These are phyloP conservation scores for Charaxes varanes DNA, from an alignment of 1,140 invertebrate genomes.

Conservation along the genomic window DNA sequence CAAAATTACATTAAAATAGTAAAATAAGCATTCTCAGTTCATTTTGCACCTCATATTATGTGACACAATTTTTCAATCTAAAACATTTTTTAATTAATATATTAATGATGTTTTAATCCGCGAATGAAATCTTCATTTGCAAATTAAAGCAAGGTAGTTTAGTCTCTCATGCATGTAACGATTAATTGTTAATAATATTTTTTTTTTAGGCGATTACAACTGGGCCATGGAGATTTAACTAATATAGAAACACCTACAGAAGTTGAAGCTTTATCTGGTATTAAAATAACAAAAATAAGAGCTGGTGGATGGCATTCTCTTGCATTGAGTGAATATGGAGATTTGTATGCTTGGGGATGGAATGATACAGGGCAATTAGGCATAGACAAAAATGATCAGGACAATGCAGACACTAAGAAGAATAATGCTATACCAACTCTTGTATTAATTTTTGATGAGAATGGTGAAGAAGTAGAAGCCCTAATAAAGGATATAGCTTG, in stretches of 20 bases:
- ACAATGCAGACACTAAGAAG: slow-evolving; percentile 22
- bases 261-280: slow-evolving; percentile 83
- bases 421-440: slow-evolving; percentile 70
- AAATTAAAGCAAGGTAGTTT: no score
- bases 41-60: no score
- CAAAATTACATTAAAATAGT: no score
- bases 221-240: slow-evolving; percentile 84
- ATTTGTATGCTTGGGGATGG: slow-evolving; percentile 94
- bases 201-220: slow-evolving; percentile 83
- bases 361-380: slow-evolving; percentile 92
- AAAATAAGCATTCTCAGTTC: no score
- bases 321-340: slow-evolving; percentile 83
- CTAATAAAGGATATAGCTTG: slow-evolving; percentile 77
- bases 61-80: no score
- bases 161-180: no score
- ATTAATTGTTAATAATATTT: no score
- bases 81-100: no score
- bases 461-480: slow-evolving; percentile 49
- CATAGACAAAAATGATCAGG: slow-evolving; percentile 49
- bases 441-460: slow-evolving; percentile 74
- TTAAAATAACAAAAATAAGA: slow-evolving; percentile 80
- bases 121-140: no score
- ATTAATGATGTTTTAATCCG: no score
- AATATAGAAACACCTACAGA: slow-evolving; percentile 77
- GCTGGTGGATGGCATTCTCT: slow-evolving; percentile 91